phyloP scores from a whole-genome alignment of 2,113 vertebrate genomes.

The Gallinago undulata region DNA sequence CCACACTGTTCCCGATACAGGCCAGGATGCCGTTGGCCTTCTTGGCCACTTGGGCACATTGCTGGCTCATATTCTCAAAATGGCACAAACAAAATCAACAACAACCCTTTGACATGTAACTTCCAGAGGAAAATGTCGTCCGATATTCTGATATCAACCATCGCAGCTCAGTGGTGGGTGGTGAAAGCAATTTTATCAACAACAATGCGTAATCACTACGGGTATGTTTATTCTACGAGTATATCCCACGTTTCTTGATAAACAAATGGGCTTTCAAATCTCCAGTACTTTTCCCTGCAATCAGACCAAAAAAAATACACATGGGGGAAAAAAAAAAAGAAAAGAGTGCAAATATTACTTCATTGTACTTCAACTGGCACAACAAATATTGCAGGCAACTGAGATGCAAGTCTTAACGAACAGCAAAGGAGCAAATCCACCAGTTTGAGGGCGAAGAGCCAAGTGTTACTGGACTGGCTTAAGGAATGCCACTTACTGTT shows the following conservation, averaged over 20 bases:
- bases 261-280: neutral
- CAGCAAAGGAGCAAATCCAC: neutral
- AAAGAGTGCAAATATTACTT: neutral
- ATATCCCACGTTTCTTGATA: neutral
- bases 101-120: neutral
- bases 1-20: too few species aligned
- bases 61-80: neutral
- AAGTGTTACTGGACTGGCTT: neutral
- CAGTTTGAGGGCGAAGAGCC: neutral
- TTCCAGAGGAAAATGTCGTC: neutral
- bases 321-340: neutral
- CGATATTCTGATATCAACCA: neutral
- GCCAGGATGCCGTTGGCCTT: too few species aligned
- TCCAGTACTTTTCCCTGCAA: neutral
- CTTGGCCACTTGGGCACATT: too few species aligned
- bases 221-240: neutral
- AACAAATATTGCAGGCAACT: neutral
- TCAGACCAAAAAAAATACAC: neutral
- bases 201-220: neutral
- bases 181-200: conserved; percentile 4
- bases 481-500: neutral
- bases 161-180: neutral
- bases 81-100: neutral
- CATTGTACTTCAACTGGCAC: neutral
- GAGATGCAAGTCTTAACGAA: neutral